These are phyloP conservation scores for Drosophila chauvacae DNA, from an alignment of 1,140 invertebrate genomes.

Conservation along the genomic window DNA sequence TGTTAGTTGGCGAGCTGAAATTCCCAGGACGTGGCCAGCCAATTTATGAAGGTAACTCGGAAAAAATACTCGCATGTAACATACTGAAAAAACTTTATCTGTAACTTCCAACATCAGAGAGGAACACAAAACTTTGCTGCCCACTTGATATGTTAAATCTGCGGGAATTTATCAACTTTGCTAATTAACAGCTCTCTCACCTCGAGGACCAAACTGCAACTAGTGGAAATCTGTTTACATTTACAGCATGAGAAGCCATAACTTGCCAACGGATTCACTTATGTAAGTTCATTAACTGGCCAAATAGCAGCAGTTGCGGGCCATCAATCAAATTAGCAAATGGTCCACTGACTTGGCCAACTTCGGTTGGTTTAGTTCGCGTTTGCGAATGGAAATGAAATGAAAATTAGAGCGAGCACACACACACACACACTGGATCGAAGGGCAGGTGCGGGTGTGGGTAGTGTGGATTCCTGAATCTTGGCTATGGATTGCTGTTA, in stretches of 20 bases:
- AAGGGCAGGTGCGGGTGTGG: conserved; percentile 12
- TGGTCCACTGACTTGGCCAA: conserved; percentile 59
- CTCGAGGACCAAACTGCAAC: conserved; percentile 2
- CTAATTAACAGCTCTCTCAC: conserved; percentile 56
- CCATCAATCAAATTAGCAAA: conserved; percentile 79
- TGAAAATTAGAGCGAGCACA: conserved; percentile 73
- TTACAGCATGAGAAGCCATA: conserved; percentile 43
- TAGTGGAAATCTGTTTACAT: conserved; percentile 30
- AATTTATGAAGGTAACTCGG: conserved; percentile 9
- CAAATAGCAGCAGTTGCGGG: conserved; percentile 22
- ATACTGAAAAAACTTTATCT: conserved; percentile 14
- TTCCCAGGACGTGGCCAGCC: conserved; percentile 14
- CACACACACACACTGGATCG: neutral
- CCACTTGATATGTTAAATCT: conserved; percentile 62
- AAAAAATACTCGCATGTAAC: conserved; percentile 3
- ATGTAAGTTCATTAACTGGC: conserved; percentile 70
- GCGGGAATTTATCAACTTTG: conserved; percentile 68
- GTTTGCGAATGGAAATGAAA: conserved; percentile 68
- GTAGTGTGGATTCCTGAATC: neutral
- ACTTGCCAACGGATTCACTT: conserved; percentile 68
- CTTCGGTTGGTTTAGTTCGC: conserved; percentile 14
- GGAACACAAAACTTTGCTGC: conserved; percentile 13
- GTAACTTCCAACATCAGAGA: conserved; percentile 13
- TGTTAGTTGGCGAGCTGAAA: neutral
- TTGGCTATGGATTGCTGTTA: conserved; percentile 11